phyloP scores from a whole-genome alignment of 2,888 invertebrate genomes.

The Pegoplata infirma region DNA sequence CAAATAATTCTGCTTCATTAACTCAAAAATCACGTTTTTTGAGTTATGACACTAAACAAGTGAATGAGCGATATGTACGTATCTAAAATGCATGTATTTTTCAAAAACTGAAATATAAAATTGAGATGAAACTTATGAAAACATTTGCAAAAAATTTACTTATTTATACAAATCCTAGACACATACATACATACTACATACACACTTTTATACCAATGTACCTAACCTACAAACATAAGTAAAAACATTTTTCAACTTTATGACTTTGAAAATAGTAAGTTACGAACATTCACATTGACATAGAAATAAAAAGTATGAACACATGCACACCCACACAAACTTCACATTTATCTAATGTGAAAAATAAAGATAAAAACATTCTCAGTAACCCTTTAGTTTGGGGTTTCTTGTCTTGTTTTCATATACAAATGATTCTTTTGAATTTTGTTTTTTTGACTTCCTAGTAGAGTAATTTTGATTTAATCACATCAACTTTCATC shows the following conservation, averaged over 20 bases:
- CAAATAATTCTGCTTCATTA: no score
- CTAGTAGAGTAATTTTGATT: slow-evolving; percentile 47
- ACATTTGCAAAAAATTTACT: not conserved
- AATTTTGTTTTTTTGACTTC: slow-evolving; percentile 41
- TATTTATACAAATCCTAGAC: not conserved
- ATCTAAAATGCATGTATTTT: no score
- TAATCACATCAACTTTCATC: slow-evolving; percentile 53
- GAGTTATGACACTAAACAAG: no score
- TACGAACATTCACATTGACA: no score
- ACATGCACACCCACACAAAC: not conserved
- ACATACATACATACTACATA: no score
- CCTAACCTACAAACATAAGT: no score
- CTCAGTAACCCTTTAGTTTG: slow-evolving; percentile 17
- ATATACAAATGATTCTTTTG: slow-evolving; percentile 35
- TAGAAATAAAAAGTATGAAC: not conserved
- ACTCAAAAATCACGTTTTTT: no score
- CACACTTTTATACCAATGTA: no score
- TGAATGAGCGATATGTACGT: no score
- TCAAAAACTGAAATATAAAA: not conserved
- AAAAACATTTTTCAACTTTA: slow-evolving; percentile 11
- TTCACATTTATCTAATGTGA: not conserved
- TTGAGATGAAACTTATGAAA: not conserved
- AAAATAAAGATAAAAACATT: not conserved
- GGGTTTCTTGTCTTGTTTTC: not conserved
- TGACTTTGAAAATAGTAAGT: slow-evolving; percentile 13